A percentile compares a stretch with the other conserved stretches of the same genome.
Conservation (phyloP, 2,113 vertebrate genomes). For the Lycaon pictus region DNA sequence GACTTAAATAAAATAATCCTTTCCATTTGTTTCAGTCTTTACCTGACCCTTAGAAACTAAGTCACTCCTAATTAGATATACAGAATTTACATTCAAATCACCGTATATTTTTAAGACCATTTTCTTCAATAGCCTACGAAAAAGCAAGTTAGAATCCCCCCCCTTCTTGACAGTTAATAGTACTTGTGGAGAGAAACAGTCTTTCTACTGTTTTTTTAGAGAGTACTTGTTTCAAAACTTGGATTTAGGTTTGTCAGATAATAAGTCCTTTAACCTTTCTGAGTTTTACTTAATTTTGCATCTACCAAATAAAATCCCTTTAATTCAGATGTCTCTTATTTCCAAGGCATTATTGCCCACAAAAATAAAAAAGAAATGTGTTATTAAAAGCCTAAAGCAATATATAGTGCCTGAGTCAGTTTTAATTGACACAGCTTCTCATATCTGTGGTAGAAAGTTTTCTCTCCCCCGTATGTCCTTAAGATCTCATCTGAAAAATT, state of each 20-base stretch:
- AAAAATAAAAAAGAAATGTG: neutral
- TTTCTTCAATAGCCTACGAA: slow-evolving; percentile 36
- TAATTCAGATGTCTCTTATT: neutral
- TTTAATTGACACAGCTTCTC: neutral
- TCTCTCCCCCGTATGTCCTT: neutral
- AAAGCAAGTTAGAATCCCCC: neutral
- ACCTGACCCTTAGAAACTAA: slow-evolving; percentile 31
- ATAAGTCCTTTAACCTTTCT: slow-evolving; percentile 40
- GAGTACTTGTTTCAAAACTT: slow-evolving; percentile 41
- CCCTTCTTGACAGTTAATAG: neutral
- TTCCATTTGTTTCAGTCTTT: slow-evolving; percentile 44
- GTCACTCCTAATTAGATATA: neutral
- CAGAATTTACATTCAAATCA: slow-evolving; percentile 26
- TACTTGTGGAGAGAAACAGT: neutral
- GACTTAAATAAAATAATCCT: slow-evolving; percentile 44
- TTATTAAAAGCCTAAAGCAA: neutral
- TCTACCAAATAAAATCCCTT: slow-evolving; percentile 39
- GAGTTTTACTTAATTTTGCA: slow-evolving; percentile 52
- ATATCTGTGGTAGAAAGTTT: neutral
- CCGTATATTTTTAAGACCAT: neutral
- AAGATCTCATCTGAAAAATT: slow-evolving; percentile 51
- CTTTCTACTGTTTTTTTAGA: neutral
- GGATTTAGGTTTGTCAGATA: neutral
- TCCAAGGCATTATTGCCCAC: neutral
- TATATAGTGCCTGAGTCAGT: neutral